phyloP scores from a whole-genome alignment of 1,140 invertebrate genomes.

The Aphelenchoides fujianensis region DNA sequence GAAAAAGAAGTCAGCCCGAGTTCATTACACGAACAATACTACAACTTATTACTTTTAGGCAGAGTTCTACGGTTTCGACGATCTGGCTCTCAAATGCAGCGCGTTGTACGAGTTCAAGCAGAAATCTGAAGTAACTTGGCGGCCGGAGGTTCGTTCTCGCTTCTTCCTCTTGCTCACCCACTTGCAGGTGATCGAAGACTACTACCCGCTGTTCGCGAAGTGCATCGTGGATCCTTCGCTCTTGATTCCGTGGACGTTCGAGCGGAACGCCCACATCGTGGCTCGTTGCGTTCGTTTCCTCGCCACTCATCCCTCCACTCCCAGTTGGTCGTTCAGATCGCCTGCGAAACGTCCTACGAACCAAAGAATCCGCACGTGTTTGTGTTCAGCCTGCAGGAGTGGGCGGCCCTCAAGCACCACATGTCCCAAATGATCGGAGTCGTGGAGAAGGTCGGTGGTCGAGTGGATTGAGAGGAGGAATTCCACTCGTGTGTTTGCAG shows the following conservation, averaged over 20 bases:
- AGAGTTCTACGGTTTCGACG: slow-evolving; percentile 27
- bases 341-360: no score
- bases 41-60: no score
- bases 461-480: no score
- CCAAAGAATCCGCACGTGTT: slow-evolving; percentile 9
- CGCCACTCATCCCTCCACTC: no score
- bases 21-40: no score
- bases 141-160: no score
- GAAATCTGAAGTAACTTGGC: slow-evolving; percentile 22
- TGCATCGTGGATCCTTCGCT: slow-evolving; percentile 23
- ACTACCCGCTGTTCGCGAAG: slow-evolving; percentile 25
- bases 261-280: slow-evolving; percentile 22
- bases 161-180: no score
- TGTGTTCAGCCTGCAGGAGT: slow-evolving; percentile 20
- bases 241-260: slow-evolving; percentile 22
- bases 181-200: slow-evolving; percentile 25
- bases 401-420: slow-evolving; percentile 21
- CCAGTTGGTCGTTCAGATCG: no score
- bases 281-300: slow-evolving; percentile 9
- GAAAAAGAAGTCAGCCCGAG: no score
- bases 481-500: slow-evolving; percentile 1
- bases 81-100: slow-evolving; percentile 22
- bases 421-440: slow-evolving; percentile 15
- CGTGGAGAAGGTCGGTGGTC: slow-evolving; percentile 9
- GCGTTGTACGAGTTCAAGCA: slow-evolving; percentile 22